These are phyloP conservation scores for Nannospalax galili DNA, from an alignment of 2,113 vertebrate species.

Conservation along the genomic window DNA sequence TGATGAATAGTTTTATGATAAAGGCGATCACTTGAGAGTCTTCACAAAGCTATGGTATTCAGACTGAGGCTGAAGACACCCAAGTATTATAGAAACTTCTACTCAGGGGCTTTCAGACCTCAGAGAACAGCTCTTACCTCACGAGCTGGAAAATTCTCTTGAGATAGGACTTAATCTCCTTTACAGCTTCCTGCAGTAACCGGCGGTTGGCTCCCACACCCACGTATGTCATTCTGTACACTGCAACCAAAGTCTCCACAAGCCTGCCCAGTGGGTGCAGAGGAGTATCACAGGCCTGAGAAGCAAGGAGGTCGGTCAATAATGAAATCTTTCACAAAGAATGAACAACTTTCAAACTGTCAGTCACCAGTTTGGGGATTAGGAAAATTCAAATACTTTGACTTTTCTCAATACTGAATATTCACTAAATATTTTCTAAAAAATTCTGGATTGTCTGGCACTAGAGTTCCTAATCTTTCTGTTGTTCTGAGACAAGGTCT, in stretches of 20 bases:
- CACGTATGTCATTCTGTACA: constrained; percentile 98
- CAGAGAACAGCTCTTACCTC: constrained; percentile 85
- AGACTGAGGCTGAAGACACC: constrained; percentile 19
- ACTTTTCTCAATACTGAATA: background rate
- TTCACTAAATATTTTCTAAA: too few species aligned
- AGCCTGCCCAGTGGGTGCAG: constrained; percentile 95
- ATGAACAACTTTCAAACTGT: background rate
- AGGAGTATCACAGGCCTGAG: constrained; percentile 97
- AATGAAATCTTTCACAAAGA: background rate
- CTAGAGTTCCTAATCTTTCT: background rate
- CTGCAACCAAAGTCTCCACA: constrained; percentile 94
- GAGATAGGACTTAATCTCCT: constrained; percentile 98
- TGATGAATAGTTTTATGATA: background rate
- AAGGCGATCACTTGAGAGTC: background rate
- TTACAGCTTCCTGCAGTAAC: constrained; percentile 94
- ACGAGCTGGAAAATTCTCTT: constrained; percentile 95
- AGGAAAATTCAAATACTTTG: constrained; percentile 36
- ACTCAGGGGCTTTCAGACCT: background rate
- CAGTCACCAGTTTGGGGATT: background rate
- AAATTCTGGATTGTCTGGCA: background rate
- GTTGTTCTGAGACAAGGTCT: background rate
- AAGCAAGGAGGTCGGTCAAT: background rate
- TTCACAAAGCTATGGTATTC: constrained; percentile 35
- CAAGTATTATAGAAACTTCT: background rate
- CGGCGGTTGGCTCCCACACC: constrained; percentile 97